Conservation (phyloP, 2,797 vertebrate species). For the Petrocephalus sullivani region DNA sequence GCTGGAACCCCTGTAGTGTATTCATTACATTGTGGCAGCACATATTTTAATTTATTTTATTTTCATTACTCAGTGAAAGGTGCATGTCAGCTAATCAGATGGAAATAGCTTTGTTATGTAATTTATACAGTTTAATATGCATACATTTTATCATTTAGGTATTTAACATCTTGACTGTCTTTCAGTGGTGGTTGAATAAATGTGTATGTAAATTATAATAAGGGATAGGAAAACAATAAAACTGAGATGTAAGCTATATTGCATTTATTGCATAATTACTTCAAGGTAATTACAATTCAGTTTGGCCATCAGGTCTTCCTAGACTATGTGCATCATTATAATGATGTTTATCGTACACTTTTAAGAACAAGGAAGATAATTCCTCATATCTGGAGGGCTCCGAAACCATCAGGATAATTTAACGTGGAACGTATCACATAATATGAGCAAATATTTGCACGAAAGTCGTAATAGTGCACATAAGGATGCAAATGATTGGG, state of each 20-base stretch:
- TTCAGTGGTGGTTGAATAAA: background rate
- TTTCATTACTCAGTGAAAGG: conserved; percentile 63
- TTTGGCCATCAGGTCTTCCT: background rate
- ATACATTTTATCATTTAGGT: conserved; percentile 70
- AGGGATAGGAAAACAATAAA: conserved; percentile 7
- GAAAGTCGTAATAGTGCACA: conserved; percentile 1
- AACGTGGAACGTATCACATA: background rate
- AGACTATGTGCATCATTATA: background rate
- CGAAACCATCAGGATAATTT: background rate
- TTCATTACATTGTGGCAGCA: conserved; percentile 56
- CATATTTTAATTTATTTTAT: conserved; percentile 39
- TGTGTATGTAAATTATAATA: background rate
- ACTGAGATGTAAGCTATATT: background rate
- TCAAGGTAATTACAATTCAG: conserved; percentile 2
- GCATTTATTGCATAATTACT: background rate
- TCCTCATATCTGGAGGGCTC: background rate
- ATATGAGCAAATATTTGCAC: background rate
- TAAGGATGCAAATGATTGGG: background rate
- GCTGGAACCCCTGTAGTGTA: conserved; percentile 63
- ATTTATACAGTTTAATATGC: conserved; percentile 63
- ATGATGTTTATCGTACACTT: background rate
- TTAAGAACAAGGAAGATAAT: background rate
- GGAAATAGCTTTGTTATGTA: conserved; percentile 55
- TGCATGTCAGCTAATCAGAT: conserved; percentile 64
- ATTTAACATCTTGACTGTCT: conserved; percentile 36